A percentile compares a stretch with the other conserved stretches of the same genome.
Conservation (phyloP, 2,797 vertebrate species). For the Valencia hispanica region DNA sequence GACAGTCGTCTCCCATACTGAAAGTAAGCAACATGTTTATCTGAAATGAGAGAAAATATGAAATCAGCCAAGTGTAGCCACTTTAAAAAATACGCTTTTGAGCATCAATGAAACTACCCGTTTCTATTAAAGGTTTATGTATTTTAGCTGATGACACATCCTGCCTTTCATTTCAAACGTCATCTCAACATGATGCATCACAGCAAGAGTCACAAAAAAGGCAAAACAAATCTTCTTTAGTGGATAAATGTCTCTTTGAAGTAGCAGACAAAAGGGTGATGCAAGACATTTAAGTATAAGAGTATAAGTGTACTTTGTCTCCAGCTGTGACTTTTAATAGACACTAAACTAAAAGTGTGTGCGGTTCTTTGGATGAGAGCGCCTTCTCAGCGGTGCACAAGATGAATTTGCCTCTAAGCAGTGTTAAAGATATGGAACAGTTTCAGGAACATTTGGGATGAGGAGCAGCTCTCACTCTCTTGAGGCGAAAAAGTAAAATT, state of each 20-base stretch:
- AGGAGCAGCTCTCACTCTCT: slow-evolving; percentile 29
- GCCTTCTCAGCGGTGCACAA: slow-evolving; percentile 21
- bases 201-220: slow-evolving; percentile 12
- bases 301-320: slow-evolving; percentile 54
- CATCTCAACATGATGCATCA: slow-evolving; percentile 13
- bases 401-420: slow-evolving; percentile 46
- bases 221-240: neutral
- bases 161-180: slow-evolving; percentile 1
- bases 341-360: slow-evolving; percentile 21
- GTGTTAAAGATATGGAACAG: slow-evolving; percentile 14
- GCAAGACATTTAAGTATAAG: slow-evolving; percentile 54
- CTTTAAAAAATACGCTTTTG: neutral
- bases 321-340: slow-evolving; percentile 55
- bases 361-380: slow-evolving; percentile 10
- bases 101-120: neutral
- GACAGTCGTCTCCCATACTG: slow-evolving; percentile 93
- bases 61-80: slow-evolving; percentile 6
- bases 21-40: slow-evolving; percentile 99
- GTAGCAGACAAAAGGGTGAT: slow-evolving; percentile 37
- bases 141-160: neutral
- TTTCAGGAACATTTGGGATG: slow-evolving; percentile 29
- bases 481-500: slow-evolving; percentile 8
- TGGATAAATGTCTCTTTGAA: slow-evolving; percentile 27
- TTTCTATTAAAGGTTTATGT: neutral
- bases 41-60: slow-evolving; percentile 75